Conservation (phyloP, 2,888 invertebrate species). For the Hedya salicella region DNA sequence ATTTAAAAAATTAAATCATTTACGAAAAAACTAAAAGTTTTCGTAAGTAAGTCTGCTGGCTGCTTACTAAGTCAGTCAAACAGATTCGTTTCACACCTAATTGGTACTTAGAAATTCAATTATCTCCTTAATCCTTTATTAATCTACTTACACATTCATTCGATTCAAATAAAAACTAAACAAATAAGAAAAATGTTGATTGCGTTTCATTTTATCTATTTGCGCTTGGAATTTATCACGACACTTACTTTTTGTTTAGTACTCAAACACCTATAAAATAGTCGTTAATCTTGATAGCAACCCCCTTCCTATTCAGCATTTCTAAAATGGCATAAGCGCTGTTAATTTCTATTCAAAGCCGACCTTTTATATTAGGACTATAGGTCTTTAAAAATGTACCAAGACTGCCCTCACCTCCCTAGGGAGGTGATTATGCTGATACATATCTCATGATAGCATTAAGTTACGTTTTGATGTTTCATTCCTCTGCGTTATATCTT, state of each 20-base stretch:
- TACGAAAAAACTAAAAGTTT: no score
- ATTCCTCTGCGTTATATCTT: no score
- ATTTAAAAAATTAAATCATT: background rate
- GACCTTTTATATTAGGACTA: background rate
- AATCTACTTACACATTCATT: background rate
- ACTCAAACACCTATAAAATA: background rate
- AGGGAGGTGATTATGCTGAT: no score
- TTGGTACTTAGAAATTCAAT: background rate
- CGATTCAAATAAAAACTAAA: background rate
- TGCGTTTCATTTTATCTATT: background rate
- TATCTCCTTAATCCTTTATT: background rate
- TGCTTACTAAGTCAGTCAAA: no score
- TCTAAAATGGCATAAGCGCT: background rate
- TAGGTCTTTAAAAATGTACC: no score
- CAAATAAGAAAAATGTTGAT: background rate
- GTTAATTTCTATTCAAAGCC: background rate
- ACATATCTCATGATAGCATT: no score
- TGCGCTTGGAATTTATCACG: background rate
- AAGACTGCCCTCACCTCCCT: no score
- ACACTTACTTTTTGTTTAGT: background rate
- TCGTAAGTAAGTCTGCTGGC: no score
- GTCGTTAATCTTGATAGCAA: background rate
- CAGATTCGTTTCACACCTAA: background rate
- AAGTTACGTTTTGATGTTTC: no score
- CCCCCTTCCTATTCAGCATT: background rate